Evolutionary conservation across 2,888 invertebrate species (phyloP), one percentile per base, ranked within the genome.

Genomic region (Chloroclysta siterata): DNA sequence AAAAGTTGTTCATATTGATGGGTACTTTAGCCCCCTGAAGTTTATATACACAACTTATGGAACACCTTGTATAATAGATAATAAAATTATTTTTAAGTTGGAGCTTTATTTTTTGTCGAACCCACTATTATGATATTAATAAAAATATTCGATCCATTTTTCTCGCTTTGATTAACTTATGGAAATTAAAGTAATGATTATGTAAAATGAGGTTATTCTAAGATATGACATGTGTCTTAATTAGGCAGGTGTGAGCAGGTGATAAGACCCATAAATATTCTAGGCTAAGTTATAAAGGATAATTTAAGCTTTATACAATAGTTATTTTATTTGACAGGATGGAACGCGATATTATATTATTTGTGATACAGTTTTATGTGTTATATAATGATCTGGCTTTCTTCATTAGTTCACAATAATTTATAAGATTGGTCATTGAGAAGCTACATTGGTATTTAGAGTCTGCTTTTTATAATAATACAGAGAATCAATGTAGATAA

Each of bases 161-260:
- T 17, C 11, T 10, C 10, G 46, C 17, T 11, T 46, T 46, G 46
- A 17, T 51, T 39, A 36, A 29, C 44, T 52, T 59, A 61, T 58
- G 33, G 44, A 54, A 52, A 57, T 53, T 14, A 22, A 11, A 51
- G 48, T 47, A 56, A 57, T 60, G 22, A 62, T 28, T 58, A 61
- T 65, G 57, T 61, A 52, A 58, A 61, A 62, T 48, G 51, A 22
- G 39, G 46, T 57, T 58, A 41, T 65, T 61, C 39, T 47, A 33
- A 57, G 48, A 39, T 0, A 39, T 11, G 47, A 33, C 22, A 22
- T 14, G 57, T 59, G 41, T 65, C 61, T 58, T 58, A 61, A 65
- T 65, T 48, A 58, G 50, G 36, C 60, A 66, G 60, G 63, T 63
- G 61, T 51, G 28, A 15, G 66, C 59, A 60, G 66, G 47, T 56